These are phyloP conservation scores for Siderastrea siderea DNA, from an alignment of 92 coral and sea anemone species.

Conservation along the genomic window DNA sequence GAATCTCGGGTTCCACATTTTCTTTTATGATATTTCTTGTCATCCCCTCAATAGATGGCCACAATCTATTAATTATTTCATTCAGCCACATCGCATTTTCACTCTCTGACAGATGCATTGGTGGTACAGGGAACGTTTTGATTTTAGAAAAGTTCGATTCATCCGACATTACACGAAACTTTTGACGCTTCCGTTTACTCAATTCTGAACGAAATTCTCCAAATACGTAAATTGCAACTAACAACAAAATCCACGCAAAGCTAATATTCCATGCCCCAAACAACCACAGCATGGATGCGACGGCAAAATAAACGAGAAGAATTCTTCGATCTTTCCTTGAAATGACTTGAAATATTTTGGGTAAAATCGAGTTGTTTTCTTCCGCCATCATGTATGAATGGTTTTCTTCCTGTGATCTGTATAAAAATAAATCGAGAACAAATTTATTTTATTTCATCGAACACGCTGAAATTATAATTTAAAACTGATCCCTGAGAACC, in stretches of 20 bases:
- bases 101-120: slow-evolving; percentile 68
- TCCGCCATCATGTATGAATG: slow-evolving; percentile 1
- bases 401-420: not conserved
- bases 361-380: not conserved
- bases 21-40: slow-evolving; percentile 78
- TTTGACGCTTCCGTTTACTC: slow-evolving; percentile 55
- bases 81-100: slow-evolving; percentile 92
- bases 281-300: slow-evolving; percentile 63
- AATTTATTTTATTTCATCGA: not conserved
- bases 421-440: not conserved
- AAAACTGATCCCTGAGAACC: not conserved
- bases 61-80: slow-evolving; percentile 78
- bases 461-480: slow-evolving; percentile 16
- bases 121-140: slow-evolving; percentile 13
- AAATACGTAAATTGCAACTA: slow-evolving; percentile 55
- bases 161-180: slow-evolving; percentile 56
- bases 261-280: slow-evolving; percentile 73
- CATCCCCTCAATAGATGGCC: slow-evolving; percentile 91
- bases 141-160: slow-evolving; percentile 73
- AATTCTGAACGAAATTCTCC: slow-evolving; percentile 72
- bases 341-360: not conserved
- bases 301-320: slow-evolving; percentile 40
- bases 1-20: slow-evolving; percentile 88
- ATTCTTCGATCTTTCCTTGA: not conserved
- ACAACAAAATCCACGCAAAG: slow-evolving; percentile 80